phyloP scores from a whole-genome alignment of 2,113 vertebrate species.

The Nycticryphes semicollaris region DNA sequence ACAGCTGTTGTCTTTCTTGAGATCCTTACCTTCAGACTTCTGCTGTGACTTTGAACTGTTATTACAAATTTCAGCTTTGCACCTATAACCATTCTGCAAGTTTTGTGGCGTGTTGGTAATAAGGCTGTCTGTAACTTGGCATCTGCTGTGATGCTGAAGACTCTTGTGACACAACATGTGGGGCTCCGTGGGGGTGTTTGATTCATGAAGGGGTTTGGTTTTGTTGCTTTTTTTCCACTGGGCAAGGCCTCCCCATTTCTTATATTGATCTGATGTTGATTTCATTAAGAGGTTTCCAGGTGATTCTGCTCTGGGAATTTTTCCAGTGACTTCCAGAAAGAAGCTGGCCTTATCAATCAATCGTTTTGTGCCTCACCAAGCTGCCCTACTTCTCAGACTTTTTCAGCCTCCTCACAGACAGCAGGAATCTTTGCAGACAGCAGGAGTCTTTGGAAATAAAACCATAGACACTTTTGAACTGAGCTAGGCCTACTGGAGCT shows the following conservation, averaged over 20 bases:
- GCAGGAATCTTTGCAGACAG: slow-evolving; percentile 19
- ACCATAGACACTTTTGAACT: not conserved
- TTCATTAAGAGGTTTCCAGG: not conserved
- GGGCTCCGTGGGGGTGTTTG: not conserved
- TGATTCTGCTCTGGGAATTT: slow-evolving; percentile 14
- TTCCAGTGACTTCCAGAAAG: slow-evolving; percentile 15
- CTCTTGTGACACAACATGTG: accelerated
- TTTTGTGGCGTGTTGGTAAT: not conserved
- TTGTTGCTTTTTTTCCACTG: not conserved
- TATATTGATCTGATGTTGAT: not conserved
- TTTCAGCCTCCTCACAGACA: slow-evolving; percentile 13
- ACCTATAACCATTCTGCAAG: not conserved
- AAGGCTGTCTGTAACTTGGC: not conserved
- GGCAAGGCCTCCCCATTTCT: not conserved
- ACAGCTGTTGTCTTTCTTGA: not conserved
- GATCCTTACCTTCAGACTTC: not conserved
- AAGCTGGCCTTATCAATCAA: not conserved
- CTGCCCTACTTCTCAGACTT: not conserved
- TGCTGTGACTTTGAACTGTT: not conserved
- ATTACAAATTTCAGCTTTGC: not conserved
- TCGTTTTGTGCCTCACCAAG: not conserved
- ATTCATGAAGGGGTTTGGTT: not conserved
- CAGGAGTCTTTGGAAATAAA: slow-evolving; percentile 12
- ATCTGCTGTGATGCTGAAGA: not conserved
- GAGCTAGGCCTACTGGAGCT: slow-evolving; percentile 12